These are phyloP conservation scores for Caenorhabditis brenneri DNA, from an alignment of 1,140 invertebrate species.

Conservation along the genomic window DNA sequence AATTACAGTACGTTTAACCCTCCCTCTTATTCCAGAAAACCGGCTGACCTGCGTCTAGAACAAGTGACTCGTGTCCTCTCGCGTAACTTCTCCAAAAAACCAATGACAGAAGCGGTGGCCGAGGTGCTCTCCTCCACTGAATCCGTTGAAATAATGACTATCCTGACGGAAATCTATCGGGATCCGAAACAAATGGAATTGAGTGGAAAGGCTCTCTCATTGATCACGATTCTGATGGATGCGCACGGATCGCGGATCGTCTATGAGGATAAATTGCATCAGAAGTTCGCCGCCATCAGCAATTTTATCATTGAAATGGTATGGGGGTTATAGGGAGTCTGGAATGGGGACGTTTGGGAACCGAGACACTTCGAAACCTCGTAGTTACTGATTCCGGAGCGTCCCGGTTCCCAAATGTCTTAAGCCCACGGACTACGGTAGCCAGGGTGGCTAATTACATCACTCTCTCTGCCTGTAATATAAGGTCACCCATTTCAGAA, in stretches of 20 bases:
- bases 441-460: no score
- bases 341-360: no score
- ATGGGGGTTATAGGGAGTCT: no score
- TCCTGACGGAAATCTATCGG: not conserved
- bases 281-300: slow-evolving; percentile 8
- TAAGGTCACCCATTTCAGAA: no score
- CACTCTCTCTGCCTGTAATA: no score
- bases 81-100: slow-evolving; percentile 7
- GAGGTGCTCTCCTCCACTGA: not conserved
- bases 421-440: no score
- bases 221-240: slow-evolving; percentile 23
- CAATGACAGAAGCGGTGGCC: not conserved
- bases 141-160: slow-evolving; percentile 1
- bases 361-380: no score
- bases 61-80: not conserved
- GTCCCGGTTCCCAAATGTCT: no score
- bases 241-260: not conserved
- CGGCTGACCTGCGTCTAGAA: not conserved
- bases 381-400: no score
- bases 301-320: slow-evolving; percentile 34
- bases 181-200: no score
- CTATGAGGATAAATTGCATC: slow-evolving; percentile 11
- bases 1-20: no score
- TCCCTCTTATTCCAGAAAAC: slow-evolving; percentile 35
- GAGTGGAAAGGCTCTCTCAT: not conserved